phyloP scores from a whole-genome alignment of 2,113 vertebrate genomes.

The Seriola rivoliana region DNA sequence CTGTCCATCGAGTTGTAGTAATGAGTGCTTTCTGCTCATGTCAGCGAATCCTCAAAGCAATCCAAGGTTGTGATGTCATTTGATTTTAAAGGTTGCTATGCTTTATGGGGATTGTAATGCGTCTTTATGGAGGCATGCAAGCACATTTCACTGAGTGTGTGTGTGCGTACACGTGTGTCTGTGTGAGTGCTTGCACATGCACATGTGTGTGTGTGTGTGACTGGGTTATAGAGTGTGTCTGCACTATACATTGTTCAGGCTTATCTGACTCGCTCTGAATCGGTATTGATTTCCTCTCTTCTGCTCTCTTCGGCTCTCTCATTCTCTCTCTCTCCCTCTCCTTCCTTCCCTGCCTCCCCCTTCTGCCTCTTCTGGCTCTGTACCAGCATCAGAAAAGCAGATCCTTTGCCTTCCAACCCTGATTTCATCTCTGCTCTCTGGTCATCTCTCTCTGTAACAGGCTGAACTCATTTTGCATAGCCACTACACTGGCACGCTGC shows the following conservation, averaged over 20 bases:
- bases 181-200: constrained; percentile 55
- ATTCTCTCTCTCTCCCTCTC: constrained; percentile 41
- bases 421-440: constrained; percentile 63
- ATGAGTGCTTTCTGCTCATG: constrained; percentile 78
- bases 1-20: constrained; percentile 61
- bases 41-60: constrained; percentile 83
- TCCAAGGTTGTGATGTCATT: constrained; percentile 84
- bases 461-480: constrained; percentile 46
- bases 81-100: constrained; percentile 82
- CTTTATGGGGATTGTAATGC: constrained; percentile 80
- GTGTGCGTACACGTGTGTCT: constrained; percentile 28
- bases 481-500: constrained; percentile 24
- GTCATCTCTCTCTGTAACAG: constrained; percentile 54
- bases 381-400: constrained; percentile 70
- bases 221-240: constrained; percentile 86
- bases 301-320: constrained; percentile 81
- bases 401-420: constrained; percentile 51
- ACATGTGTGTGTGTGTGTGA: constrained; percentile 73
- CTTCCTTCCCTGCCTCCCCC: constrained; percentile 37
- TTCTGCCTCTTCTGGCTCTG: constrained; percentile 64
- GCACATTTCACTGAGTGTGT: constrained; percentile 57
- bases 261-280: constrained; percentile 87
- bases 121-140: constrained; percentile 72
- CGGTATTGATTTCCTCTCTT: constrained; percentile 86
- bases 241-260: constrained; percentile 87